Percentiles rank a stretch among this genome's conserved stretches.
These are phyloP conservation scores for Leptinotarsa peninsularis DNA, from an alignment of 2,888 invertebrate species.

Conservation along the genomic window DNA sequence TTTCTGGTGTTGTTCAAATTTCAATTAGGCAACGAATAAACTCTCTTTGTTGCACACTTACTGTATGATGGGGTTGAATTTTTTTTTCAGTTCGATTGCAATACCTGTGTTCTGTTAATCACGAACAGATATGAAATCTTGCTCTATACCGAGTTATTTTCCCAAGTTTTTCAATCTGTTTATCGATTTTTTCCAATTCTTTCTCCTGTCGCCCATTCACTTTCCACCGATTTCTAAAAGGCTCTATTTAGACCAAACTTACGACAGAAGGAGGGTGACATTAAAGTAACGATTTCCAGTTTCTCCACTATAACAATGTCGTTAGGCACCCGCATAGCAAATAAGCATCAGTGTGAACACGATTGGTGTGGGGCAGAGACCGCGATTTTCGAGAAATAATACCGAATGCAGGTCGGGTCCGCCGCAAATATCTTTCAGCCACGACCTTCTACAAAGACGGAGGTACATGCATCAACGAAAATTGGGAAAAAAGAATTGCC, in stretches of 20 bases:
- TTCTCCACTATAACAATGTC: constrained; percentile 57
- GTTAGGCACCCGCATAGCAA: constrained; percentile 61
- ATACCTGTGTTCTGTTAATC: no score
- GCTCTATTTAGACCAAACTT: constrained; percentile 39
- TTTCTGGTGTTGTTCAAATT: no score
- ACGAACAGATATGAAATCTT: not conserved
- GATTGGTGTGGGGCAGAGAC: constrained; percentile 50
- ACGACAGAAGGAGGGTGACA: constrained; percentile 37
- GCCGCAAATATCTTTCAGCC: constrained; percentile 49
- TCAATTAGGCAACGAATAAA: no score
- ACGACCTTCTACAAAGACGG: constrained; percentile 31
- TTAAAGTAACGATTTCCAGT: constrained; percentile 48
- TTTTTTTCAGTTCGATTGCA: no score
- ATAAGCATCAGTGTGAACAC: constrained; percentile 54
- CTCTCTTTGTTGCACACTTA: no score
- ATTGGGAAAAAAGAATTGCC: constrained; percentile 40
- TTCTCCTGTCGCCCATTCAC: constrained; percentile 28
- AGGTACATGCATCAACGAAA: constrained; percentile 30
- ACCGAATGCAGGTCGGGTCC: constrained; percentile 57
- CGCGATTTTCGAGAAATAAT: constrained; percentile 55
- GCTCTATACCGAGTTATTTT: not conserved
- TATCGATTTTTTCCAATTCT: constrained; percentile 29
- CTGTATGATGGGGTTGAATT: no score
- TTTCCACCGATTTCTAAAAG: constrained; percentile 29
- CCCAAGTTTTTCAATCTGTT: not conserved